Evolutionary conservation across 1,140 invertebrate species (phyloP), one percentile per base, ranked within the genome.

Genomic region (Kradibia gibbosae): DNA sequence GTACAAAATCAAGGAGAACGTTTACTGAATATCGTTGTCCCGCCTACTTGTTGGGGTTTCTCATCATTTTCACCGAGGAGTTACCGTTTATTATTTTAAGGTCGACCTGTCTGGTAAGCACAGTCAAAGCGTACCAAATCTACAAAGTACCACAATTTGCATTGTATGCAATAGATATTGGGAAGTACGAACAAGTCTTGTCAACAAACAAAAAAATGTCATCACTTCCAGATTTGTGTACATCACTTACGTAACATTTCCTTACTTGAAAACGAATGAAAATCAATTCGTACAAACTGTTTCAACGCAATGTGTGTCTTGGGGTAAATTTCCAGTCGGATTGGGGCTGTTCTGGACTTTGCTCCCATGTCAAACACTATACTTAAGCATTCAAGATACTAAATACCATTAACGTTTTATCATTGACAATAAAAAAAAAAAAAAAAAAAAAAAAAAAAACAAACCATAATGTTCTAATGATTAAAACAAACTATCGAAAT

Each of bases 331-430:
- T 78, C 57, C 71, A 83, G 78, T 87, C 81, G 73, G 57, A 78
- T 84, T 80, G 53, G 84, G 80, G 48, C 76, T 82, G 45, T 82
- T 77, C 80, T 86, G 85, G 83, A 86, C 82, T 88, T 86, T 84
- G 85, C 87, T 88, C 85, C 86, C 86, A 86, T 87, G 86, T 88
- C 86, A 87, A 88, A 88, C 83, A 85, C 86, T 88, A 86, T 85
- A 72, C 85, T 87, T 76, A 84, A 81, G 75, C 62, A 62, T 78
- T 60, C n/a, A 83, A 78, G 71, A 28, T 79, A 77, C 81, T 72
- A 82, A 82, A 79, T 82, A 82, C 81, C 70, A 82, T 82, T 82
- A 82, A 82, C 81, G 5, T 67, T 80, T 73, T 57, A 70, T 72
- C 42, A 73, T 78, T 60, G 70, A 62, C 50, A 48, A 81, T 76